These are phyloP conservation scores for Eutrigla gurnardus DNA, from an alignment of 2,797 vertebrate genomes.

Conservation along the genomic window DNA sequence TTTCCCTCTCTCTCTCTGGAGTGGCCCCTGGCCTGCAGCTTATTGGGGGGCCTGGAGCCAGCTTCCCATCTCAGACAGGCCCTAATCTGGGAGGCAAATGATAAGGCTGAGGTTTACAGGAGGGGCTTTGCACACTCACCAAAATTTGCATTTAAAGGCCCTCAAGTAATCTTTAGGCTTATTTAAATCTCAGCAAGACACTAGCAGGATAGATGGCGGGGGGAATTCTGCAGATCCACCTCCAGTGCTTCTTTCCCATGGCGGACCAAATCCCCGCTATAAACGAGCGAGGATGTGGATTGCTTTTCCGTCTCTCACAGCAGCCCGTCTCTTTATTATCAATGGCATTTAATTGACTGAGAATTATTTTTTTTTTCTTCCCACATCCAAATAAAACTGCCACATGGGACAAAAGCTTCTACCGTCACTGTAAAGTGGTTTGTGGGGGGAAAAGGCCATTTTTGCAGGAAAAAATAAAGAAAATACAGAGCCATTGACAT, in stretches of 20 bases:
- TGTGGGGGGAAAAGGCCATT: conserved; percentile 33
- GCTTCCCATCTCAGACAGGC: conserved; percentile 78
- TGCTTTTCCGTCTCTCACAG: conserved; percentile 62
- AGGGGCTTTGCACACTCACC: conserved; percentile 77
- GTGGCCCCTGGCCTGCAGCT: conserved; percentile 79
- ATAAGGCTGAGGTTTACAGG: conserved; percentile 83
- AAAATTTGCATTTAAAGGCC: conserved; percentile 87
- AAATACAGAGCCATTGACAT: conserved; percentile 45
- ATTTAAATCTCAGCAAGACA: conserved; percentile 87
- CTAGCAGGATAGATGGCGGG: conserved; percentile 58
- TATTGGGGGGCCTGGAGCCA: conserved; percentile 77
- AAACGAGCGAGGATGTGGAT: conserved; percentile 72
- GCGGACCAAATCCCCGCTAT: conserved; percentile 75
- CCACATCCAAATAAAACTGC: conserved; percentile 71
- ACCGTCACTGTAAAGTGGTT: conserved; percentile 56
- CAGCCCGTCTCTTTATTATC: conserved; percentile 71
- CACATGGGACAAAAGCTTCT: conserved; percentile 63
- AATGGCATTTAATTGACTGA: conserved; percentile 80
- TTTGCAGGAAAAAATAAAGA: conserved; percentile 33
- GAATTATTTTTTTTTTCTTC: conserved; percentile 65
- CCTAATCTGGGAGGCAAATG: conserved; percentile 85
- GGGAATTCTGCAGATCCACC: conserved; percentile 72
- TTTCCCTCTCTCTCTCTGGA: conserved; percentile 56
- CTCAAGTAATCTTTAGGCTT: conserved; percentile 86
- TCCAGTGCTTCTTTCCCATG: conserved; percentile 79